Evolutionary conservation across 2,797 vertebrate genomes (phyloP), one percentile per base, ranked within the genome.

Genomic region (Enteromius trimaculatus): DNA sequence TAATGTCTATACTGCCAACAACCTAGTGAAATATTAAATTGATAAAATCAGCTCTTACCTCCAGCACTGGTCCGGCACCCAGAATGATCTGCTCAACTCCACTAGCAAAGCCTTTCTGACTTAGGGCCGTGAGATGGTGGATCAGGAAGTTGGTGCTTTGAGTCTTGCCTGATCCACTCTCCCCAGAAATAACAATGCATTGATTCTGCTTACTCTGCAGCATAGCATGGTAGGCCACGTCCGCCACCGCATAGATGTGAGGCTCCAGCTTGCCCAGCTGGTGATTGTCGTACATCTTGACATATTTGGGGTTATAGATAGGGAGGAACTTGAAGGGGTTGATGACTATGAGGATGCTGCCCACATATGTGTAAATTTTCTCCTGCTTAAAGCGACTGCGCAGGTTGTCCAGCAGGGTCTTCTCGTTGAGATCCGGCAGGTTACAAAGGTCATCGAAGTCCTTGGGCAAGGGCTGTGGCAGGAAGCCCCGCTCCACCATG

Each of bases 131-230:
- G 88, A 99, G 96, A 91, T 99, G 98, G 90, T 99, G 98, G 90
- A 99, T 99, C 84, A 99, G 96, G 86, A 99, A 99, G 94, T 99
- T 99, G 87, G 98, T 99, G 94, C 98, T 99, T 90, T 99, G 98
- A 0, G 98, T 99, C 91, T 99, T 99, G 49, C 98, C 98, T 0
- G 98, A 99, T 81, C 98, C 98, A 0, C 98, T 99, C 92, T 99
- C 98, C 84, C 98, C 98, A 0, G 98, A 99, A 92, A 99, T 99
- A 51, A 99, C 98, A 0, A 99, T 97, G 91, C 98, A 99, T 92
- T 99, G 98, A 90, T 99, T 98, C 80, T 93, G 95, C 89, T 92
- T 95, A 26, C 95, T 93, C 91, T 97, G 96, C 84, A 99, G 95
- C 98, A 99, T 99, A 81, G 97, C 95, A 1, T 99, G 98, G 88